These are phyloP conservation scores for Phycodurus eques DNA, from an alignment of 2,113 vertebrate species.

Conservation along the genomic window DNA sequence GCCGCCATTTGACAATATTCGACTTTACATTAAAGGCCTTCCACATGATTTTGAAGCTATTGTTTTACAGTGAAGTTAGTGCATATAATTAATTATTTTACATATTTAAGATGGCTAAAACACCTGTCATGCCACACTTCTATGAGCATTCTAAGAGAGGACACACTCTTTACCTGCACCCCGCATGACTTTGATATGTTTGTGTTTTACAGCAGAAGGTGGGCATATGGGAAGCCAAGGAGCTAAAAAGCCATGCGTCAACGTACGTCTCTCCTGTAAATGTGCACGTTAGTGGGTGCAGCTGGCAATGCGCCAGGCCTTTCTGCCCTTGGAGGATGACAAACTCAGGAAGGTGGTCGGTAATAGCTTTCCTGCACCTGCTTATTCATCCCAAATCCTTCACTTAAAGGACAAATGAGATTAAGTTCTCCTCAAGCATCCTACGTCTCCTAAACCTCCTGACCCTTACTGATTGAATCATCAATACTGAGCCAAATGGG, in stretches of 20 bases:
- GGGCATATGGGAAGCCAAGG: conserved; percentile 50
- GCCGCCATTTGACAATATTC: no score
- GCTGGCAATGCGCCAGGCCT: conserved; percentile 56
- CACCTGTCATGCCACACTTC: no score
- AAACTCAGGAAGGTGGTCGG: conserved; percentile 48
- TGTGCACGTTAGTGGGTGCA: conserved; percentile 24
- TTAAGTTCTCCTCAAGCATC: conserved; percentile 65
- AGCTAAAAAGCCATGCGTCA: conserved; percentile 48
- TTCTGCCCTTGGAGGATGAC: conserved; percentile 66
- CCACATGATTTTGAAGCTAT: no score
- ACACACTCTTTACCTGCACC: not conserved
- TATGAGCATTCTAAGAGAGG: no score
- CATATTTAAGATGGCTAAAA: no score
- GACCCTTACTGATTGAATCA: conserved; percentile 70
- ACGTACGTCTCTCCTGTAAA: conserved; percentile 35
- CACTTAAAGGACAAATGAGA: conserved; percentile 69
- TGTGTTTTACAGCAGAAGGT: conserved; percentile 33
- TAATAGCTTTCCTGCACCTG: conserved; percentile 67
- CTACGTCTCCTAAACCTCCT: conserved; percentile 54
- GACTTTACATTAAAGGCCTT: no score
- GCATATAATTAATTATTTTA: no score
- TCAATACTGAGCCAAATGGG: conserved; percentile 55
- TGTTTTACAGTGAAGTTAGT: no score
- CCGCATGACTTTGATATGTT: conserved; percentile 61
- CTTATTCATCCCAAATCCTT: conserved; percentile 71